Percentiles rank a stretch among this genome's conserved stretches.
Conservation (phyloP, 1,140 invertebrate genomes). For the Calephelis nemesis region DNA sequence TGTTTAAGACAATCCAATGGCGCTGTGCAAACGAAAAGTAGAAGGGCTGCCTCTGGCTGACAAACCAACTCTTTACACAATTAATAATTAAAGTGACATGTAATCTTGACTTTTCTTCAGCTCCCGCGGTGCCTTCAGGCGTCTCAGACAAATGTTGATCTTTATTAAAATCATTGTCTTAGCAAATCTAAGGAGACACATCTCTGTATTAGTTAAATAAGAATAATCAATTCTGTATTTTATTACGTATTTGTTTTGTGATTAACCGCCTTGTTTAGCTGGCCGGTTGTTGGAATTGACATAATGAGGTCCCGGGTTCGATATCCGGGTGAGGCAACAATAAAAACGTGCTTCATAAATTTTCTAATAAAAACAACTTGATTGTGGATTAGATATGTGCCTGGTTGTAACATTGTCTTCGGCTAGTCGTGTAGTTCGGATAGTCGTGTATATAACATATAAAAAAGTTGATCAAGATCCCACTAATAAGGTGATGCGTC, state of each 20-base stretch:
- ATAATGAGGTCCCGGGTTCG: no score
- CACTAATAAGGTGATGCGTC: no score
- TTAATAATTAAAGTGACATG: slow-evolving; percentile 67
- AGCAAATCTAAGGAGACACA: slow-evolving; percentile 53
- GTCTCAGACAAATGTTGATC: slow-evolving; percentile 51
- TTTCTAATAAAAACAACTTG: no score
- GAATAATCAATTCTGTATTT: not conserved
- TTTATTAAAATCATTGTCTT: slow-evolving; percentile 56
- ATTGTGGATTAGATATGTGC: no score
- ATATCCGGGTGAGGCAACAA: no score
- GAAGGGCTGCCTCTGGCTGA: slow-evolving; percentile 39
- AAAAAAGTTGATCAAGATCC: no score
- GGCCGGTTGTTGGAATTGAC: no score
- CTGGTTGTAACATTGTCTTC: no score
- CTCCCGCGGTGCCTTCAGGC: slow-evolving; percentile 23
- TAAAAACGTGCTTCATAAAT: no score
- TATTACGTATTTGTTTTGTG: not conserved
- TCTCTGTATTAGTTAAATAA: not conserved
- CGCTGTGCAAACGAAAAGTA: slow-evolving; percentile 50
- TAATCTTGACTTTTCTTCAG: slow-evolving; percentile 54
- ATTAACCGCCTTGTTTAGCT: no score
- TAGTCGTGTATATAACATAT: no score
- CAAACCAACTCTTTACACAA: slow-evolving; percentile 67
- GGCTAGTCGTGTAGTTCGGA: no score
- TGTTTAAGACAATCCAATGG: slow-evolving; percentile 21